phyloP scores from a whole-genome alignment of 2,888 invertebrate species.

The Liodrosophila aerea region DNA sequence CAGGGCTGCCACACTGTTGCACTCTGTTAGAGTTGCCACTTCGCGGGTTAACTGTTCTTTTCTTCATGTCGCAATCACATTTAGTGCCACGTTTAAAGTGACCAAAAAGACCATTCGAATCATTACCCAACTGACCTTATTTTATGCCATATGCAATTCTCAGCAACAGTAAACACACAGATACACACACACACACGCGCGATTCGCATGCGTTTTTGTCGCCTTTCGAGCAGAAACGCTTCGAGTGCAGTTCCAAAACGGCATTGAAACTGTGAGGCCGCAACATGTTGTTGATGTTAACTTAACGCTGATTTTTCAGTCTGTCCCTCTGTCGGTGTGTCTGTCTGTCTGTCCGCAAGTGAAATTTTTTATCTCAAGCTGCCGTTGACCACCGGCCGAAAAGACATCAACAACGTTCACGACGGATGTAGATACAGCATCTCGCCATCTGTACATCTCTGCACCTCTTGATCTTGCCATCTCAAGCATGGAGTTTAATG shows the following conservation, averaged over 20 bases:
- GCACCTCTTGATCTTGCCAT: constrained; percentile 14
- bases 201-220: constrained; percentile 18
- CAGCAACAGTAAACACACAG: constrained; percentile 13
- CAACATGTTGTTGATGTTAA: constrained; percentile 39
- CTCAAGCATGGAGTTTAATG: constrained; percentile 30
- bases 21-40: too few relatives aligned
- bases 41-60: too few relatives aligned
- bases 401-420: constrained; percentile 23
- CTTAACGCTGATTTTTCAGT: constrained; percentile 36
- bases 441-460: constrained; percentile 23
- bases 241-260: constrained; percentile 25
- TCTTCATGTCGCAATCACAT: constrained; percentile 34
- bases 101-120: constrained; percentile 15
- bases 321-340: not conserved
- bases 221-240: constrained; percentile 29
- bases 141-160: constrained; percentile 40
- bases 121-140: constrained; percentile 77
- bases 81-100: constrained; percentile 57
- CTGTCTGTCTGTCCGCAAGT: constrained; percentile 33
- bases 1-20: constrained; percentile 52
- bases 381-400: constrained; percentile 33
- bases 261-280: constrained; percentile 26
- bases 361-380: constrained; percentile 42
- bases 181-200: not conserved
- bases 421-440: constrained; percentile 50